Evolutionary conservation across 2,797 vertebrate species (phyloP).

Genomic region (Sarcophilus harrisii): DNA sequence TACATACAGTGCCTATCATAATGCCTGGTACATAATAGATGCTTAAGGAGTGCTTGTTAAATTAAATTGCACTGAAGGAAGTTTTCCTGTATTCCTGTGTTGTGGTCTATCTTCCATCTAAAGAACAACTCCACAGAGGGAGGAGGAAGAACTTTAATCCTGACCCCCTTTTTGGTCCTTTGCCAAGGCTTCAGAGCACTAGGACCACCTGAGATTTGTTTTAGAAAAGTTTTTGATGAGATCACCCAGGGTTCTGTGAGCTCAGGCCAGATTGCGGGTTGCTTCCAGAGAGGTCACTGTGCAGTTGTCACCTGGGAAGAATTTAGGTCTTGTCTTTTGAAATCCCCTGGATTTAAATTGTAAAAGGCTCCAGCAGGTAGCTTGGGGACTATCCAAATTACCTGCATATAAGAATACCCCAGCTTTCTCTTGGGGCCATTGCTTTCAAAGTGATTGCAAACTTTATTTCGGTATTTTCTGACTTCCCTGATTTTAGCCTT

Average conservation of each 20-base stretch:
- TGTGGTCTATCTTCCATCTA: neutral
- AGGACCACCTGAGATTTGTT: slow-evolving; percentile 41
- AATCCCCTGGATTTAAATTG: slow-evolving; percentile 57
- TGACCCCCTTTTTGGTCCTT: slow-evolving; percentile 49
- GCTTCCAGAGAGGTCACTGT: slow-evolving; percentile 68
- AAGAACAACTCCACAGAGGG: neutral
- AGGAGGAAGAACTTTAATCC: neutral
- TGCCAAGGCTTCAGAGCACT: slow-evolving; percentile 46
- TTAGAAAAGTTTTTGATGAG: slow-evolving; percentile 44
- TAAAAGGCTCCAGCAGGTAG: slow-evolving; percentile 55
- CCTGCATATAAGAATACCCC: neutral
- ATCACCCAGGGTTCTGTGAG: slow-evolving; percentile 58
- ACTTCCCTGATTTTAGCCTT: neutral
- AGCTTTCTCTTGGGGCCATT: neutral
- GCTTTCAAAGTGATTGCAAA: neutral
- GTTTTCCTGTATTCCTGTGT: neutral
- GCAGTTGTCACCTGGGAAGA: slow-evolving; percentile 71
- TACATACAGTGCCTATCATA: neutral
- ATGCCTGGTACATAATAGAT: neutral
- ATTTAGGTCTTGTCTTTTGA: slow-evolving; percentile 36
- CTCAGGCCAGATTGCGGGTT: slow-evolving; percentile 66
- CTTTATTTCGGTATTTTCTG: neutral
- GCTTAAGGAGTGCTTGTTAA: neutral
- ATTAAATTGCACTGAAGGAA: neutral
- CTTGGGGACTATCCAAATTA: slow-evolving; percentile 9